Base-by-base conservation (phyloP, 2,888 invertebrate species). In the Baccha elongata region DNA sequence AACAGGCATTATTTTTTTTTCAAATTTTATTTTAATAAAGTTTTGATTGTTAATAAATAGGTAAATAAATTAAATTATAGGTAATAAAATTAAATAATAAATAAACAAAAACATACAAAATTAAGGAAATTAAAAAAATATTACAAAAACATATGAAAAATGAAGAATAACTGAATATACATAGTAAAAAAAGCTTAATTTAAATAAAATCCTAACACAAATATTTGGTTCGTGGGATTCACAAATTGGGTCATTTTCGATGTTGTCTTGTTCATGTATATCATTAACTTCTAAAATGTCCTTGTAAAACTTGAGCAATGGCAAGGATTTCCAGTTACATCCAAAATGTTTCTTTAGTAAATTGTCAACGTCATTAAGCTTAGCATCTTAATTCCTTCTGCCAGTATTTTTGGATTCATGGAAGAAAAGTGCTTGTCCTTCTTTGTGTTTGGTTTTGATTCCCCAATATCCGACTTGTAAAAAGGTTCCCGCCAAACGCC, bases 381-480 rank as follows among this genome's bases (percentile, higher is more conserved):
- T 32, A 7, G 29, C 29, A 32, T 32, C 29, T 32, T 8, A 6
- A 8, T 7, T 6, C 29, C 29, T 8, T 7, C 3, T 6, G 29
- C 6, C 6, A 32, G 29, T 32, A 5, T 32, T 32, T 32, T 32
- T 32, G 29, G 29, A 32, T 3, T 1, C 29, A 32, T 32, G 29
- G 29, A 32, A 32, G 29, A 32, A 32, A 32, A 32, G 8, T 6
- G 29, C 8, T 32, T 32, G 29, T 8, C 29, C 29, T 32, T 32
- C 29, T 32, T 32, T 32, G 29, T 32, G 29, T 50, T 50, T 26
- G 52, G 40, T 15, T 23, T 55, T 10, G 15, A 1, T 35, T 68
- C 44, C 3, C 32, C 44, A 53, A 68, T 46, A 53, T 53, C 53
- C 6, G 53, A 44, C 32, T 53, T 44, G 2, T 68, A 68, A 29